Evolutionary conservation across 2,888 invertebrate genomes (phyloP).

Genomic region (Sphaerophoria rueppellii): DNA sequence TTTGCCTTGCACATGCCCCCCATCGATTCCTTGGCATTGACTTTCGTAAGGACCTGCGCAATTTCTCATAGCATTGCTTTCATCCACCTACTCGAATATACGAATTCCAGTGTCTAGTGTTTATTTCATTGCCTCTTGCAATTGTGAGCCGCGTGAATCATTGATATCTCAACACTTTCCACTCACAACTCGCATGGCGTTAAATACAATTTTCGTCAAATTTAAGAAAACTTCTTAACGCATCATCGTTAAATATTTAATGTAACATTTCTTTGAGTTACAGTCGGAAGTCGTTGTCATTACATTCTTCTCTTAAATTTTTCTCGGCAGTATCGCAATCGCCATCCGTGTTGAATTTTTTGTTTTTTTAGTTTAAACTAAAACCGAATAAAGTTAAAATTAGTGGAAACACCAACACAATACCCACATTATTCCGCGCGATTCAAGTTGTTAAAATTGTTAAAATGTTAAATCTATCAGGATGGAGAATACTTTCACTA

Average conservation of each 20-base stretch:
- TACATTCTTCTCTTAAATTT: slow-evolving; percentile 35
- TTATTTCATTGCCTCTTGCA: slow-evolving; percentile 9
- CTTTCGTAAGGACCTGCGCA: slow-evolving; percentile 58
- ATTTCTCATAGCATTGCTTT: background rate
- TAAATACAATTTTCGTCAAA: slow-evolving; percentile 40
- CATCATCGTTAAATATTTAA: slow-evolving; percentile 36
- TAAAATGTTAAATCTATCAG: slow-evolving; percentile 38
- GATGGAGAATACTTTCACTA: slow-evolving; percentile 53
- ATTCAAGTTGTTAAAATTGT: background rate
- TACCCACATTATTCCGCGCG: background rate
- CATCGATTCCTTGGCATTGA: slow-evolving; percentile 45
- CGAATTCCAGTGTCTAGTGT: background rate
- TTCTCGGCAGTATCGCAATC: slow-evolving; percentile 3
- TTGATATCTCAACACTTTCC: slow-evolving; percentile 24
- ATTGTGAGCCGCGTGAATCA: slow-evolving; percentile 50
- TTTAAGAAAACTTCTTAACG: slow-evolving; percentile 45
- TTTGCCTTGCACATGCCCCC: background rate
- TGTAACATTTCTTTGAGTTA: slow-evolving; percentile 40
- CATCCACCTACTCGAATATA: background rate
- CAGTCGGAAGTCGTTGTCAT: slow-evolving; percentile 54
- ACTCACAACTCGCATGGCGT: slow-evolving; percentile 3
- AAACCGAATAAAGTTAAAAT: background rate
- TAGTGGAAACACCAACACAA: background rate
- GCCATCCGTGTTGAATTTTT: slow-evolving; percentile 4
- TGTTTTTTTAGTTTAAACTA: background rate